Base-by-base conservation (phyloP, 37 sponge, comb jelly and placozoan genomes). In the Haliclona indistincta region DNA sequence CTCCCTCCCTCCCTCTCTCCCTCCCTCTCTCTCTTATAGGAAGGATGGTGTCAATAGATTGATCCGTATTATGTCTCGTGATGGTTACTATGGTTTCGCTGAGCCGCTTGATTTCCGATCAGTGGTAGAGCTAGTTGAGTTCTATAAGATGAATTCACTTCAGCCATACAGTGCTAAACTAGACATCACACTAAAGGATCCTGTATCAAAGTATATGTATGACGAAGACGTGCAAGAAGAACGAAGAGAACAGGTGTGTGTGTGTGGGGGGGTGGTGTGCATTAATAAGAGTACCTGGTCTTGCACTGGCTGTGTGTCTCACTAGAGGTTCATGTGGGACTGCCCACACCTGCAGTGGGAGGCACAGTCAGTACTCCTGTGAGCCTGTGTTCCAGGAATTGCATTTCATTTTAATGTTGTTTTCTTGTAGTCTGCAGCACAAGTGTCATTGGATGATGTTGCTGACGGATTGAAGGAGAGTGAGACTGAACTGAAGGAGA, bases 11-110 rank as follows among this genome's bases (percentile, higher is more conserved):
- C 38, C 25, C 54, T 29, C 63, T 2, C 30, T 37, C 15, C 51
- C 45, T 8, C 37, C 26, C 20, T 63, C 47, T 38, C 64, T 28
- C 29, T 0, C 44, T 8, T 51, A 45, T 63, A 91, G 96, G 71
- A 87, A 87, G 54, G 86, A 82, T 4, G 95, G 91, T 15, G 90
- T 87, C 13, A 91, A 95, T 63, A 67, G 89, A 38, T 69, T 95
- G 2, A 87, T 95, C 44, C 42, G 95, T 65, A 95, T 95, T 66
- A 82, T 84, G 52, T 76, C 75, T 64, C 74, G 56, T 19, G 82
- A 88, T 38, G 84, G 86, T 2, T 61, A 70, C 39, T 95, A 87
- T 70, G 95, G 95, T 20, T 95, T 95, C 62, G 81, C 92, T 2
- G 89, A 95, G 40, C 95, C 95, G 0, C 89, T 90, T 7, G 83